These are phyloP conservation scores for Nycticebus coucang DNA, from an alignment of 2,113 vertebrate genomes.

Conservation along the genomic window DNA sequence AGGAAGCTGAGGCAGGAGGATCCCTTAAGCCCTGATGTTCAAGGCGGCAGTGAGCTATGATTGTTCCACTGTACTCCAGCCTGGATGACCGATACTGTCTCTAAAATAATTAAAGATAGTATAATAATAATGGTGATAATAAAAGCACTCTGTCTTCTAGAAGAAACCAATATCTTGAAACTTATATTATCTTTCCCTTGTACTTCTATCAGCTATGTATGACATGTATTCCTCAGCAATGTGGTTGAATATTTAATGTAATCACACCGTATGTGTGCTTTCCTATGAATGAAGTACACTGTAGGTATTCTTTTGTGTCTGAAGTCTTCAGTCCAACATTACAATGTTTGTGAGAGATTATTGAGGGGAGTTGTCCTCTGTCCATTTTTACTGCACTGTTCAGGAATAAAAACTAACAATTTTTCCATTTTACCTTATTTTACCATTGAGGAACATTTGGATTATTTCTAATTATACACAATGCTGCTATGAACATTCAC, in stretches of 20 bases:
- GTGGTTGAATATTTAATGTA: no score
- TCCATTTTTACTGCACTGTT: no score
- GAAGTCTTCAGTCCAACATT: neutral
- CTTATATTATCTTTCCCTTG: neutral
- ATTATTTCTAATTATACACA: no score
- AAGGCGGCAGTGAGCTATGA: no score
- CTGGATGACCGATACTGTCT: no score
- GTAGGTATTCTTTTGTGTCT: accelerated
- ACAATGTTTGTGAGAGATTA: neutral
- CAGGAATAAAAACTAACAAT: neutral
- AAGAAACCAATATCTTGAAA: neutral
- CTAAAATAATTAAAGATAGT: no score
- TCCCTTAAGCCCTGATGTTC: no score
- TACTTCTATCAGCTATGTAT: no score
- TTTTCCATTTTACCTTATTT: neutral
- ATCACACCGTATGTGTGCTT: neutral
- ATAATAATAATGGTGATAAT: no score
- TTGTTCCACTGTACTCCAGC: no score
- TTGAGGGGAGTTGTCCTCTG: neutral
- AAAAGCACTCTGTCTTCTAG: neutral
- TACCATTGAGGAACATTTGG: neutral
- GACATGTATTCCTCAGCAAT: neutral
- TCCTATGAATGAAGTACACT: neutral
- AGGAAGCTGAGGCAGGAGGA: no score
- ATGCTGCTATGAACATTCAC: neutral